Percentiles rank a stretch among this genome's conserved stretches.
Evolutionary conservation across 1,140 invertebrate species (phyloP).

Genomic region (Apis cerana): DNA sequence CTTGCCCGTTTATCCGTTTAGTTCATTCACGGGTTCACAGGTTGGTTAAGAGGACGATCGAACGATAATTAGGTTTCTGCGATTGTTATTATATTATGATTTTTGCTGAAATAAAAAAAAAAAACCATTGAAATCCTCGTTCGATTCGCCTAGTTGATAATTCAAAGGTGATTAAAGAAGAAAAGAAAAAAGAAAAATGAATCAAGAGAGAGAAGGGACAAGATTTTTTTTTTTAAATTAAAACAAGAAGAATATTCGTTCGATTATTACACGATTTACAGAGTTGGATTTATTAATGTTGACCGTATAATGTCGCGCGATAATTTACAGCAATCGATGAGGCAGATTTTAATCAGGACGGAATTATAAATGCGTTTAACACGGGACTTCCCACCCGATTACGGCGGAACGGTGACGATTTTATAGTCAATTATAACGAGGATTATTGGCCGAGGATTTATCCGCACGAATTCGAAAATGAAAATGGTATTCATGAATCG

Average conservation of each 20-base stretch:
- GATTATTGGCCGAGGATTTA: slow-evolving; percentile 17
- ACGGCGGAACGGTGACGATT: not conserved
- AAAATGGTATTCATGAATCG: slow-evolving; percentile 30
- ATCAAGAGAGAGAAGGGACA: no score
- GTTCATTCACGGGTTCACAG: slow-evolving; percentile 19
- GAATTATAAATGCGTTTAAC: slow-evolving; percentile 9
- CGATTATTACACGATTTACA: slow-evolving; percentile 1
- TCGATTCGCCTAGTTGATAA: no score
- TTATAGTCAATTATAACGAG: slow-evolving; percentile 28
- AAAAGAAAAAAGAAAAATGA: no score
- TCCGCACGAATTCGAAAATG: slow-evolving; percentile 4
- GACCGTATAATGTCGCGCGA: not conserved
- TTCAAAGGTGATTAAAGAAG: no score
- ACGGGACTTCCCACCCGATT: not conserved
- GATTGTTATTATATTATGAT: not conserved
- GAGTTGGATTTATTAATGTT: not conserved
- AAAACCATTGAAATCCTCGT: no score
- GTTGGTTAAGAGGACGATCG: not conserved
- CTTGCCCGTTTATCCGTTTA: not conserved
- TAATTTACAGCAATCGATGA: not conserved
- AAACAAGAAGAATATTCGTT: not conserved
- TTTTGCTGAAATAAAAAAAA: not conserved
- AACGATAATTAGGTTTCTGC: not conserved
- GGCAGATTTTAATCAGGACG: slow-evolving; percentile 12
- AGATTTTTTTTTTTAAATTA: no score